A percentile compares a stretch with the other conserved stretches of the same genome.
phyloP scores from a whole-genome alignment of 2,888 invertebrate genomes.

The Ganaspis brasiliensis region DNA sequence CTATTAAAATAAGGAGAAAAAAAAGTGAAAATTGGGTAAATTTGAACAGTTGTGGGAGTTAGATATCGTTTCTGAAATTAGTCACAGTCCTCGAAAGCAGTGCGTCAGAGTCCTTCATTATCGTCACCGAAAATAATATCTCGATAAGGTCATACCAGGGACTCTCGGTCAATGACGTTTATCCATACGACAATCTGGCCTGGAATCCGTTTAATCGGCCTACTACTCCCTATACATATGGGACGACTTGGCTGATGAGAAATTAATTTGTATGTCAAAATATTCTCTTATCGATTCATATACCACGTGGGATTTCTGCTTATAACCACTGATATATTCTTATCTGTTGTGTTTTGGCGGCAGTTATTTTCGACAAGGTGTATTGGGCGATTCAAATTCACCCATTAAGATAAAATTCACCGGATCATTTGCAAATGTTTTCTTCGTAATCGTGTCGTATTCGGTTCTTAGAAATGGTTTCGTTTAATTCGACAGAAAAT shows the following conservation, averaged over 20 bases:
- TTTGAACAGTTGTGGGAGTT: too few species aligned
- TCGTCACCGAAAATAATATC: slow-evolving; percentile 27
- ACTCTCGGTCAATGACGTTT: slow-evolving; percentile 58
- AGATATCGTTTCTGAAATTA: neutral
- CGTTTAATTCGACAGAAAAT: too few species aligned
- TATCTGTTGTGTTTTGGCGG: slow-evolving; percentile 63
- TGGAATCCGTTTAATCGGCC: slow-evolving; percentile 77
- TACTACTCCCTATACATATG: slow-evolving; percentile 61
- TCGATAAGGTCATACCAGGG: slow-evolving; percentile 39
- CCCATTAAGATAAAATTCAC: slow-evolving; percentile 10
- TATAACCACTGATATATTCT: slow-evolving; percentile 51
- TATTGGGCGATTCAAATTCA: neutral
- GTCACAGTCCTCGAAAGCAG: neutral
- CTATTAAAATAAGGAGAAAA: too few species aligned
- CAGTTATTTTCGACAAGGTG: slow-evolving; percentile 58
- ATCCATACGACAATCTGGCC: slow-evolving; percentile 66
- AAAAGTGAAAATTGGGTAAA: too few species aligned
- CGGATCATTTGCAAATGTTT: slow-evolving; percentile 20
- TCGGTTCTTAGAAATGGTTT: too few species aligned
- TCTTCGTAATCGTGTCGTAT: too few species aligned
- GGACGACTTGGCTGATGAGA: slow-evolving; percentile 59
- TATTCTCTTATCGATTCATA: slow-evolving; percentile 45
- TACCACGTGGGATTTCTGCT: slow-evolving; percentile 40
- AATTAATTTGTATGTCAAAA: slow-evolving; percentile 58
- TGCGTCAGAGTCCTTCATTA: neutral